phyloP scores from a whole-genome alignment of 2,113 vertebrate genomes.

The Protobothrops mucrosquamatus region DNA sequence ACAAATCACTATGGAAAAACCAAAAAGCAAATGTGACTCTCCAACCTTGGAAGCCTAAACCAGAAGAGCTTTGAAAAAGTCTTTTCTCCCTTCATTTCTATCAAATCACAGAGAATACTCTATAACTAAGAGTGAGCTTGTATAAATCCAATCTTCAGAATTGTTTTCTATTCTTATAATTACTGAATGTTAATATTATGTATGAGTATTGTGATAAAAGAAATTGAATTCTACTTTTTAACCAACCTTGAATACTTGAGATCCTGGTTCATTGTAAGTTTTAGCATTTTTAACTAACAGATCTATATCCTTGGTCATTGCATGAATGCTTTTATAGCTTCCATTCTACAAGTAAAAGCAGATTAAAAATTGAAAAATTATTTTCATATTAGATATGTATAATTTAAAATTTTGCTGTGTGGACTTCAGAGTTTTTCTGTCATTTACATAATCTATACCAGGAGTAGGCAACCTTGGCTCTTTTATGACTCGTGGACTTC shows the following conservation, averaged over 20 bases:
- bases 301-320: slow-evolving; percentile 97
- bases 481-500: no score
- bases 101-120: background rate
- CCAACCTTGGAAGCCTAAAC: background rate
- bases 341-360: slow-evolving; percentile 75
- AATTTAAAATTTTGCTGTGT: background rate
- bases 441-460: background rate
- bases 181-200: no score
- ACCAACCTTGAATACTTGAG: slow-evolving; percentile 96
- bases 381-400: slow-evolving; percentile 1
- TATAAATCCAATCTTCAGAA: no score
- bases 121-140: background rate
- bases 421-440: background rate
- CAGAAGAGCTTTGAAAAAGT: background rate
- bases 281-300: slow-evolving; percentile 96
- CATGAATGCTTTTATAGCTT: slow-evolving; percentile 88
- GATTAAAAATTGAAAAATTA: slow-evolving; percentile 31
- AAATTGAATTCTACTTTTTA: slow-evolving; percentile 4
- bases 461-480: no score
- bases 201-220: background rate
- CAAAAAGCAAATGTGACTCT: background rate
- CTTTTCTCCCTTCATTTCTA: background rate
- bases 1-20: background rate
- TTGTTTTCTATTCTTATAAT: no score
- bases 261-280: slow-evolving; percentile 97